Evolutionary conservation across 2,113 vertebrate genomes (phyloP).

Genomic region (Pseudorhombus dupliciocellatus): DNA sequence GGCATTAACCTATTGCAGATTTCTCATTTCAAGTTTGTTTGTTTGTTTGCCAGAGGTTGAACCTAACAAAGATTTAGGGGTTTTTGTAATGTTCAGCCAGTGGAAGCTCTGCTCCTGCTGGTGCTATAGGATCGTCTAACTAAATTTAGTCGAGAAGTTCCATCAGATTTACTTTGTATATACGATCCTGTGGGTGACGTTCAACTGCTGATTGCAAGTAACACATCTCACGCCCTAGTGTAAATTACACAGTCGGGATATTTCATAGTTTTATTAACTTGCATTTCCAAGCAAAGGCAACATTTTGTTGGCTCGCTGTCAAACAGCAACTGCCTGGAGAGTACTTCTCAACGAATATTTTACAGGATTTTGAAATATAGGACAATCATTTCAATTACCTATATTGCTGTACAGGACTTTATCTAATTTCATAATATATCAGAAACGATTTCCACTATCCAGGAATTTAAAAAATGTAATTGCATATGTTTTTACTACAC

Average conservation of each 20-base stretch:
- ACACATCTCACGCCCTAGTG: not conserved
- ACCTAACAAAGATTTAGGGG: not conserved
- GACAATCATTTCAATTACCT: too few species aligned
- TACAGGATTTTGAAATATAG: too few species aligned
- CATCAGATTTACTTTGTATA: slow-evolving; percentile 11
- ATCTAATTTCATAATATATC: too few species aligned
- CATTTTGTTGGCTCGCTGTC: too few species aligned
- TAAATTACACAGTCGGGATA: slow-evolving; percentile 2
- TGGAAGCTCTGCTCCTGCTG: not conserved
- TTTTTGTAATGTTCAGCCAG: not conserved
- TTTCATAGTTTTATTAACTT: not conserved
- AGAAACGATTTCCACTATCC: too few species aligned
- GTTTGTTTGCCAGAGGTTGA: too few species aligned
- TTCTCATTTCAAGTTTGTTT: too few species aligned
- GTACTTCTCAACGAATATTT: too few species aligned
- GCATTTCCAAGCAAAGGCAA: too few species aligned
- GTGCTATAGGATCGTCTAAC: slow-evolving; percentile 1
- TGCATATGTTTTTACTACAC: not conserved
- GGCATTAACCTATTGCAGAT: too few species aligned
- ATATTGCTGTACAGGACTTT: too few species aligned
- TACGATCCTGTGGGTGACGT: slow-evolving; percentile 15
- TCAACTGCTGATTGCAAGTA: not conserved
- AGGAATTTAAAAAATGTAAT: too few species aligned
- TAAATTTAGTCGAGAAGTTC: not conserved
- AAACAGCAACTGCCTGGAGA: not conserved